Conservation (phyloP, 2,797 vertebrate genomes). For the Taenioides sp. region DNA sequence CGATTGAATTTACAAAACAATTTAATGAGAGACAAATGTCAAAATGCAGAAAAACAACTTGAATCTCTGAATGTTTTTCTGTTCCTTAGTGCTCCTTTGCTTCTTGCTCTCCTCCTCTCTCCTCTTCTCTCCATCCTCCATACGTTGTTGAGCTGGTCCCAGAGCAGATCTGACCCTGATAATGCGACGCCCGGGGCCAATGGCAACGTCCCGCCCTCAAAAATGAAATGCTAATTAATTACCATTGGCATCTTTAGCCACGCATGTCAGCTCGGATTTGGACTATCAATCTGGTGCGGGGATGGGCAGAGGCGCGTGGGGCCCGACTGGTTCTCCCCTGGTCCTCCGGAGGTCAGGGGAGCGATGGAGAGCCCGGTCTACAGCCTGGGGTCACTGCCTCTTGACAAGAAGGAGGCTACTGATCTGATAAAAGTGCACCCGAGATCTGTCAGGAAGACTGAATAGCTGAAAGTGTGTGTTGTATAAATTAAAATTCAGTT, state of each 20-base stretch:
- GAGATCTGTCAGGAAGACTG: conserved; percentile 20
- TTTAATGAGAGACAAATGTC: neutral
- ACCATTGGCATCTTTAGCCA: conserved; percentile 95
- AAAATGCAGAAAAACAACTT: neutral
- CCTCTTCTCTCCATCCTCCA: conserved; percentile 53
- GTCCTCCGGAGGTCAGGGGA: conserved; percentile 15
- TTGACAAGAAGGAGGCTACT: conserved; percentile 41
- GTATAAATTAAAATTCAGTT: neutral
- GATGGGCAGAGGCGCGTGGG: conserved; percentile 66
- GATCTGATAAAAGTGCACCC: conserved; percentile 58
- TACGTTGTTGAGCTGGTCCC: conserved; percentile 86
- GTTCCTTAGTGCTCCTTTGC: neutral
- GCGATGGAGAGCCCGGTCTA: conserved; percentile 44
- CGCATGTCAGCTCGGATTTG: conserved; percentile 94
- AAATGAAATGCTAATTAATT: conserved; percentile 98
- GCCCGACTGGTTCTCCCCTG: conserved; percentile 35
- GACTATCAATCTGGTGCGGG: conserved; percentile 81
- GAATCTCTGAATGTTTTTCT: neutral
- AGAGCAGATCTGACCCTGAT: conserved; percentile 84
- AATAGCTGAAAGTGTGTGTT: neutral
- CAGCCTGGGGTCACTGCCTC: conserved; percentile 55
- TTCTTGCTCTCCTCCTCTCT: neutral
- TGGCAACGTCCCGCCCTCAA: conserved; percentile 88
- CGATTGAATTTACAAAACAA: neutral
- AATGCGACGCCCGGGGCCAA: conserved; percentile 86